Conservation (phyloP, 2,113 vertebrate genomes). For the Okapia johnstoni region DNA sequence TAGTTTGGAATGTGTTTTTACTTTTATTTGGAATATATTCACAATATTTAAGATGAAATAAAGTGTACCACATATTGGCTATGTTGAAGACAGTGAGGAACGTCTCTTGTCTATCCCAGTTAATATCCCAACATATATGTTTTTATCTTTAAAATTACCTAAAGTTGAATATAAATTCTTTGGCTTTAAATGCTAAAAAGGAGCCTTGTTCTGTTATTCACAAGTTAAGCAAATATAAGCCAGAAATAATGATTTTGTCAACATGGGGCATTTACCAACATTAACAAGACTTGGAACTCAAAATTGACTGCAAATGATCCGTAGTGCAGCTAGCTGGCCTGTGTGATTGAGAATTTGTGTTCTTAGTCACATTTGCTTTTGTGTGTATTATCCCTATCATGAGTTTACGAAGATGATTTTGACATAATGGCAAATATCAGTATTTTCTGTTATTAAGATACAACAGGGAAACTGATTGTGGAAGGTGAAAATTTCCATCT, state of each 20-base stretch:
- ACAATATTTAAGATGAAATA: background rate
- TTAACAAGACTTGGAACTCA: background rate
- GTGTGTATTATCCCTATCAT: background rate
- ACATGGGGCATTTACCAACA: background rate
- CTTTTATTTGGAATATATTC: background rate
- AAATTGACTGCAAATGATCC: background rate
- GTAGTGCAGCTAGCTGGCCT: background rate
- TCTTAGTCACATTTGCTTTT: background rate
- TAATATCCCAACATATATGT: background rate
- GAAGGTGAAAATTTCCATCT: background rate
- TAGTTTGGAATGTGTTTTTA: background rate
- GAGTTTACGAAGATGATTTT: background rate
- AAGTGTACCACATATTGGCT: background rate
- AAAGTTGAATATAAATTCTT: background rate
- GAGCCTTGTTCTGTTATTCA: background rate
- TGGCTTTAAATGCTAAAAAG: background rate
- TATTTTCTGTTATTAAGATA: background rate
- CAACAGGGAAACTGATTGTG: background rate
- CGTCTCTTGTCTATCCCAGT: background rate
- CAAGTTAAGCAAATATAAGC: background rate
- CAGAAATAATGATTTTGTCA: background rate
- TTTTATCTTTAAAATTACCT: background rate
- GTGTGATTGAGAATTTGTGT: background rate
- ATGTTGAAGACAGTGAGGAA: background rate
- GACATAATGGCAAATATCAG: background rate